Evolutionary conservation across 2,888 invertebrate genomes (phyloP).

Genomic region (Neria commutata): DNA sequence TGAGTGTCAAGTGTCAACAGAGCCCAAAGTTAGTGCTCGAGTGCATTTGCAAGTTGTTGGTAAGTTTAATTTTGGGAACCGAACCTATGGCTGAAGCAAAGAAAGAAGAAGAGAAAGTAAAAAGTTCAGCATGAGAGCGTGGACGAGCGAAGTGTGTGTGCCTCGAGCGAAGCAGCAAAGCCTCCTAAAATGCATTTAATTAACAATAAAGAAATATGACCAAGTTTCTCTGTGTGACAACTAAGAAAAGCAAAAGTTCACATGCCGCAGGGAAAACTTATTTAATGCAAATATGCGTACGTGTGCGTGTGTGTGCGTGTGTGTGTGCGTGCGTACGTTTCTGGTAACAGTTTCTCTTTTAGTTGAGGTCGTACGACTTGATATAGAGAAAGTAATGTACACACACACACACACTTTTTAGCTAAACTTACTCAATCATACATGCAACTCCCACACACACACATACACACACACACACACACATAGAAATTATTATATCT

Average conservation of each 20-base stretch:
- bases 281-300: neutral
- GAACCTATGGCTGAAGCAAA: neutral
- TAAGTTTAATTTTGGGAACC: no score
- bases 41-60: slow-evolving; percentile 91
- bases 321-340: neutral
- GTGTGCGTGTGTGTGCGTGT: slow-evolving; percentile 3
- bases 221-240: neutral
- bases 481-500: neutral
- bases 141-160: neutral
- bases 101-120: neutral
- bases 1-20: slow-evolving; percentile 94
- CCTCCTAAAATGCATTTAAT: slow-evolving; percentile 9
- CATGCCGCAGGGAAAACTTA: neutral
- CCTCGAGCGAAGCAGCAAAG: neutral
- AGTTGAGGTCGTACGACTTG: no score
- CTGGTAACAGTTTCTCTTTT: no score
- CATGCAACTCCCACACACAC: neutral
- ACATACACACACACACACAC: neutral
- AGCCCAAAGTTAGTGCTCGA: slow-evolving; percentile 93
- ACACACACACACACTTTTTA: no score
- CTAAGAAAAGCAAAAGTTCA: slow-evolving; percentile 5
- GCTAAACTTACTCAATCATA: no score
- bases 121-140: neutral
- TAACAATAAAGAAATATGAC: neutral
- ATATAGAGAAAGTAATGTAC: no score